Conservation (phyloP, 2,888 invertebrate genomes). For the Caradrina kadenii region DNA sequence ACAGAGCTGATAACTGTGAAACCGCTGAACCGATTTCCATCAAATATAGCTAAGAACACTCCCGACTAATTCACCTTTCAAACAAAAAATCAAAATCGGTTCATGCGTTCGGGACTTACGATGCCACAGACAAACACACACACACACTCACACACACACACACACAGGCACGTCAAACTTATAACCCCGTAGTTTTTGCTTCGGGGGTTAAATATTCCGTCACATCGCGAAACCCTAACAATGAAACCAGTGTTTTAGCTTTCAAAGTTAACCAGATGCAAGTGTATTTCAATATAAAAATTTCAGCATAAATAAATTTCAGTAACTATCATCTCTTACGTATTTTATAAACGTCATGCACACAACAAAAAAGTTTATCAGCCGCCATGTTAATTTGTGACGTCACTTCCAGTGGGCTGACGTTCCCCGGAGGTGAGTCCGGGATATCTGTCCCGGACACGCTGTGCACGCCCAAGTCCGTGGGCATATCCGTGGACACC, state of each 20-base stretch:
- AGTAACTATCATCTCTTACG: not conserved
- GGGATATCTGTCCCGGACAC: constrained; percentile 98
- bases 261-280: not conserved
- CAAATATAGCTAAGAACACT: too few species aligned
- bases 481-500: constrained; percentile 98
- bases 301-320: not conserved
- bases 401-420: constrained; percentile 92
- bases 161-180: too few species aligned
- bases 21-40: too few species aligned
- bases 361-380: constrained; percentile 19
- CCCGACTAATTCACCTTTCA: too few species aligned
- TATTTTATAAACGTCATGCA: constrained; percentile 6
- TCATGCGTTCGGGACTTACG: too few species aligned
- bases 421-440: constrained; percentile 96
- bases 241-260: not conserved
- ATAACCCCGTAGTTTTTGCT: too few species aligned
- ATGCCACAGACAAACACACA: too few species aligned
- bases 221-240: too few species aligned
- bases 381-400: constrained; percentile 26
- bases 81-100: too few species aligned
- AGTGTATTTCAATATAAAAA: constrained; percentile 13
- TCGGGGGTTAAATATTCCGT: too few species aligned
- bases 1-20: too few species aligned
- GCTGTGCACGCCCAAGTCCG: constrained; percentile 97
- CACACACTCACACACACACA: too few species aligned